Base-by-base conservation (phyloP, 2,113 vertebrate species). In the Stictonetta naevosa region DNA sequence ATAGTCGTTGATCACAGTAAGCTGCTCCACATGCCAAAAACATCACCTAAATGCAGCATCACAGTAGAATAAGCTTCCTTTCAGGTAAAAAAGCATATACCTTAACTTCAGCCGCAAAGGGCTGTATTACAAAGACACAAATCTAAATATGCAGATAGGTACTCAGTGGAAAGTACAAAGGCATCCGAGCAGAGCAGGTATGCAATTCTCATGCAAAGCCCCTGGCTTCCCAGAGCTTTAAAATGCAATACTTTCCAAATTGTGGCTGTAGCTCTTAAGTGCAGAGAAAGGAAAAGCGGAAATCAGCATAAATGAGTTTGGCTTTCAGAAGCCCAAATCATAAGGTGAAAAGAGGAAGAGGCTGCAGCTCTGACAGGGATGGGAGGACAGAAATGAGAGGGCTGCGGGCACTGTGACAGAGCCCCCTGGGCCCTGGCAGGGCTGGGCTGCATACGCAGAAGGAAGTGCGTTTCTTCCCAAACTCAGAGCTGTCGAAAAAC, bases 131-230 rank as follows among this genome's bases (percentile, higher is more conserved):
- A 90, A 52, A 95, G 86, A 29, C 55, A 69, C 26, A 6, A 28
- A 40, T 22, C 23, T 36, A 29, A 73, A 44, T 74, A 68, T 81
- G 94, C 72, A 84, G 76, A 63, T 1, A 8, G 48, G 72, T 22
- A 11, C 82, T 8, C 3, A 6, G 44, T 3, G 38, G 36, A n/a
- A 66, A 86, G 77, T 4, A 92, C 88, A 88, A 88, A 86, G 75
- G 88, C 79, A 25, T 21, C 82, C 13, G 90, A 94, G 83, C 91
- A 73, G 76, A 74, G 68, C 75, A 69, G 73, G 81, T 0, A 4
- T 60, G 40, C 40, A 5, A 86, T 84, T 95, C 88, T 94, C 86
- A 92, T 92, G 90, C 83, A 93, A 95, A 95, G 86, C 59, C 75
- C 59, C 86, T 59, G 77, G 16, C 76, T 71, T 92, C 2, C 40